Percentiles rank a stretch among this genome's conserved stretches.
Conservation (phyloP, 1,140 invertebrate species). For the Eriosoma lanigerum region DNA sequence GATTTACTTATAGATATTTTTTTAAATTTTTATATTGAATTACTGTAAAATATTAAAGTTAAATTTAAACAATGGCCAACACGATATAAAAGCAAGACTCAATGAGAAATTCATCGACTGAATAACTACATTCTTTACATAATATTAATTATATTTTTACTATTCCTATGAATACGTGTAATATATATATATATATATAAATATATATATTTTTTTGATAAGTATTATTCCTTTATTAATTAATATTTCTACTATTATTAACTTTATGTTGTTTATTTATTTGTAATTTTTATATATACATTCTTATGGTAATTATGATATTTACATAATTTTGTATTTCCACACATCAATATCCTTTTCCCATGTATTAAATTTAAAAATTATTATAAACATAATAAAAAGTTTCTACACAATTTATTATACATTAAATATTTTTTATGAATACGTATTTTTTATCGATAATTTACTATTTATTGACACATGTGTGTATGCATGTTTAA, state of each 20-base stretch:
- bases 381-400: constrained; percentile 4
- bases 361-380: background rate
- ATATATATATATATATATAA: background rate
- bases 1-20: background rate
- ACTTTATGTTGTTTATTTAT: constrained; percentile 41
- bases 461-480: no score
- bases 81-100: constrained; percentile 41
- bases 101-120: constrained; percentile 41
- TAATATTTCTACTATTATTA: constrained; percentile 31
- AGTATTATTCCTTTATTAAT: constrained; percentile 25
- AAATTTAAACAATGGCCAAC: background rate
- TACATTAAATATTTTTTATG: background rate
- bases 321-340: constrained; percentile 30
- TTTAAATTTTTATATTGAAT: constrained; percentile 28
- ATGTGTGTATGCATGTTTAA: no score
- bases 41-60: constrained; percentile 10
- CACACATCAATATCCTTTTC: background rate
- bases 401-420: constrained; percentile 9
- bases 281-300: constrained; percentile 3
- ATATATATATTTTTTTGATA: background rate
- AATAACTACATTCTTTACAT: constrained; percentile 26
- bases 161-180: constrained; percentile 35
- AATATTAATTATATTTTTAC: constrained; percentile 41
- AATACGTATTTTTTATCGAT: no score
- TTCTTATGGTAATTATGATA: background rate